These are phyloP conservation scores for Oxygymnocypris stewartii DNA, from an alignment of 2,113 vertebrate species.

Conservation along the genomic window DNA sequence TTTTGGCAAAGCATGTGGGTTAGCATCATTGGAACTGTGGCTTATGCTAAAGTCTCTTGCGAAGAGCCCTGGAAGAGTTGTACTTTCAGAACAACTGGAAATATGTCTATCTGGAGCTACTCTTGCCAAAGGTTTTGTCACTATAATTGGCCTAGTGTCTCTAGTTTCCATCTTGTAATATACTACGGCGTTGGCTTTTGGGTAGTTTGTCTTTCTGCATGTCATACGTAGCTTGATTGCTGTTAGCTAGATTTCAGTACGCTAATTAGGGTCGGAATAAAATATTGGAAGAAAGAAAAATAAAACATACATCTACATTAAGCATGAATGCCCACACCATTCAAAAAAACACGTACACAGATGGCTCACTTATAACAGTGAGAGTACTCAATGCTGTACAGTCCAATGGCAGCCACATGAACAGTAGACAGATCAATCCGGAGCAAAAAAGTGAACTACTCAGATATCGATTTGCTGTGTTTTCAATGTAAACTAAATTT, in stretches of 20 bases:
- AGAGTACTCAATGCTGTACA: slow-evolving; percentile 45
- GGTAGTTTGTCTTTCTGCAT: neutral
- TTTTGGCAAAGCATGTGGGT: slow-evolving; percentile 1
- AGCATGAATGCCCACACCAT: neutral
- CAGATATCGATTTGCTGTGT: neutral
- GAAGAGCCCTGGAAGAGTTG: neutral
- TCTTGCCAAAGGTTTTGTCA: neutral
- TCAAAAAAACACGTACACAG: slow-evolving; percentile 38
- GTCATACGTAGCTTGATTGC: neutral
- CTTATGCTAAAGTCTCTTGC: neutral
- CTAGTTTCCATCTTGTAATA: neutral
- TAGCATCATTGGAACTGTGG: neutral
- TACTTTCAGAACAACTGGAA: neutral
- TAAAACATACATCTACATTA: slow-evolving; percentile 22
- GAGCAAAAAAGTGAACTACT: slow-evolving; percentile 37
- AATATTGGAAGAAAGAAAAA: neutral
- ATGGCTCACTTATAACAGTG: slow-evolving; percentile 62
- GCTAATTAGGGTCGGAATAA: slow-evolving; percentile 3
- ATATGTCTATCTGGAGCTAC: neutral
- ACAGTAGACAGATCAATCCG: slow-evolving; percentile 42
- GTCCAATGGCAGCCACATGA: slow-evolving; percentile 53
- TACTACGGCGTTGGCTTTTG: neutral
- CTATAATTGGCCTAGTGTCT: neutral
- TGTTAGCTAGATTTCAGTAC: neutral
- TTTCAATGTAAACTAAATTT: neutral